Conservation (phyloP, 2,888 invertebrate species). For the Chymomyza caudatula region DNA sequence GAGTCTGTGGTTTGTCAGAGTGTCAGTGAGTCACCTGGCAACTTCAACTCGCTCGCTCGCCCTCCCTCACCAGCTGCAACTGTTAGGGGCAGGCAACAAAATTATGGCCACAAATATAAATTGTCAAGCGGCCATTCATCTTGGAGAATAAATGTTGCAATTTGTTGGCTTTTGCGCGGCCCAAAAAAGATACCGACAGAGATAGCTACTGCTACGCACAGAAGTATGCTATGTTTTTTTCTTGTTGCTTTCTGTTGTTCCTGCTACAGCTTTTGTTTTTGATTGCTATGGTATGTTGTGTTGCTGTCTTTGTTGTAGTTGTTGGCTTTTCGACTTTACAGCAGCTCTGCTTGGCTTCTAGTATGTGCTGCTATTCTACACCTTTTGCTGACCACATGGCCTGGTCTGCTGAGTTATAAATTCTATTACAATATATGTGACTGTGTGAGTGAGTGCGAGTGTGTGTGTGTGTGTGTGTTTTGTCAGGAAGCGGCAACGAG, state of each 20-base stretch:
- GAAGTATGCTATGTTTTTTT: constrained; percentile 49
- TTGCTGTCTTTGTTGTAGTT: constrained; percentile 4
- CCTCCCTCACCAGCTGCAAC: background rate
- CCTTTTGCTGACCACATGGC: constrained; percentile 49
- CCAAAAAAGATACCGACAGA: constrained; percentile 33
- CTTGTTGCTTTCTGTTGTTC: constrained; percentile 18
- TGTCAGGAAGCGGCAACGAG: constrained; percentile 20
- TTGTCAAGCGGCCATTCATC: constrained; percentile 76
- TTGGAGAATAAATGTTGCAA: constrained; percentile 77
- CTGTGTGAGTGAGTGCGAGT: constrained; percentile 2
- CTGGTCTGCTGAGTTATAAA: constrained; percentile 44
- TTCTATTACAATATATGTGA: constrained; percentile 55
- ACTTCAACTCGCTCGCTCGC: background rate
- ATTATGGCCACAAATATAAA: constrained; percentile 72
- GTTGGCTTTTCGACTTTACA: constrained; percentile 31
- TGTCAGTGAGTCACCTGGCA: background rate
- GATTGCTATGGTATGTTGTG: background rate
- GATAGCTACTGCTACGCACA: constrained; percentile 43
- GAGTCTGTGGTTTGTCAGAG: background rate
- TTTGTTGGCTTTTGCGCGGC: constrained; percentile 70
- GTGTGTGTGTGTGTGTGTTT: background rate
- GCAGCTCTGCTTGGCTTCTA: constrained; percentile 2
- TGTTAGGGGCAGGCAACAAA: constrained; percentile 26
- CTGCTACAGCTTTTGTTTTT: background rate
- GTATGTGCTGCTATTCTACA: constrained; percentile 38